Evolutionary conservation across 2,888 invertebrate genomes (phyloP), one percentile per base, ranked within the genome.

Genomic region (Cancer borealis): DNA sequence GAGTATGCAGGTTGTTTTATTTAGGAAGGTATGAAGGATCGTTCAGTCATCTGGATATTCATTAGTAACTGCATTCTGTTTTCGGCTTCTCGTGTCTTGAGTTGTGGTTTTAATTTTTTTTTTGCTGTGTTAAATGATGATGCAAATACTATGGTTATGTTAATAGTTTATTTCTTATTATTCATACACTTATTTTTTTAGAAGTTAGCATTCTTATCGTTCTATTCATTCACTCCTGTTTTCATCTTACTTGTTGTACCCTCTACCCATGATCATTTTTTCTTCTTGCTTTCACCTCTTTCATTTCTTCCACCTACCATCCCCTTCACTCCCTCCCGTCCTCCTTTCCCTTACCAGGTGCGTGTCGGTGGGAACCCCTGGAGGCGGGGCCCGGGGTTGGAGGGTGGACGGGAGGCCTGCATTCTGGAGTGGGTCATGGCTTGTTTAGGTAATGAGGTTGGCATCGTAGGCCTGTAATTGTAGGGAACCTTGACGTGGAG

Each of bases 341-440:
- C 17, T 39, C n/a, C 39, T 17, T 39, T 84, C 84, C 84, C 84
- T 30, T 30, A 84, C 84, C 84, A 84, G 84, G 39, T 84, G 84
- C 39, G 84, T 3, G 84, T 30, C 26, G 73, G 84, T 84, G 84
- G 84, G 84, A 84, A 84, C 39, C 84, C 84, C 84, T 84, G 84
- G 12, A 84, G 84, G 84, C 84, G 84, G 39, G 84, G 39, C 84
- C 84, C 14, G 39, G 39, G 84, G 84, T 1, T 30, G 84, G 84
- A 30, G 30, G 84, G 39, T 84, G 84, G 84, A 39, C 39, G 39
- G 39, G 17, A 14, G 84, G 84, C 84, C 39, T 84, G 84, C 84
- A 84, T 84, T 84, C 84, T 84, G 84, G 84, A 39, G 84, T 84
- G 84, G 84, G 84, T 84, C 84, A 84, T 84, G 84, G 84, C 39